Conservation (phyloP, 2,888 invertebrate genomes). For the Stratiomys singularior region DNA sequence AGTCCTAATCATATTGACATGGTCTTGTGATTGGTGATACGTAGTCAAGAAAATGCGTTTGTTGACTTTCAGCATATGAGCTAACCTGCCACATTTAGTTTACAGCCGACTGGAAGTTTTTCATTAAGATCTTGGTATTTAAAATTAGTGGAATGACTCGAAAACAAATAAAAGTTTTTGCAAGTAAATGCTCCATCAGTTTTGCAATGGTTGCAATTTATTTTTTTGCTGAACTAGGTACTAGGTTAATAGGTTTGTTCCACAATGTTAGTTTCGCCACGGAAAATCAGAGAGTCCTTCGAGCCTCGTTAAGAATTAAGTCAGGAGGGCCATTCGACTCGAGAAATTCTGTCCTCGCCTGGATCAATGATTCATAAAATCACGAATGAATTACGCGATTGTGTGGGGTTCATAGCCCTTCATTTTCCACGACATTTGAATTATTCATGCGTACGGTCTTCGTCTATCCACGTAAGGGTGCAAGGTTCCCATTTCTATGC, state of each 20-base stretch:
- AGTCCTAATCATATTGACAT: not conserved
- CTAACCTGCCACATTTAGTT: not conserved
- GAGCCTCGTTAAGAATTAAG: no score
- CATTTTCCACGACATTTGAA: not conserved
- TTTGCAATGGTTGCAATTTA: not conserved
- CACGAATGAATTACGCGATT: no score
- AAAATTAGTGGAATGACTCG: not conserved
- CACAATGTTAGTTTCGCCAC: no score
- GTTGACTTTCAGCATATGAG: not conserved
- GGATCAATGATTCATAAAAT: no score
- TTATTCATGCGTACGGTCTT: not conserved
- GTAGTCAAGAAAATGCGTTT: constrained; percentile 10
- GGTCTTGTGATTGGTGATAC: not conserved
- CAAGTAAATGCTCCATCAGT: not conserved
- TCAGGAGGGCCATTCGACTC: no score
- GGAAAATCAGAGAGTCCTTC: no score
- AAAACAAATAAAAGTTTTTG: constrained; percentile 13
- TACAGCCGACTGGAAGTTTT: not conserved
- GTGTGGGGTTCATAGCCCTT: not conserved
- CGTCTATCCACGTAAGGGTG: not conserved
- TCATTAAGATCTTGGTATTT: not conserved
- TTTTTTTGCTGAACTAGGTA: not conserved
- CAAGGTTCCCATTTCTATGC: not conserved
- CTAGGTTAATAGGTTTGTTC: no score
- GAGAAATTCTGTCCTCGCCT: no score